Evolutionary conservation across 2,888 invertebrate species (phyloP).

Genomic region (Mimumesa dahlbomi): DNA sequence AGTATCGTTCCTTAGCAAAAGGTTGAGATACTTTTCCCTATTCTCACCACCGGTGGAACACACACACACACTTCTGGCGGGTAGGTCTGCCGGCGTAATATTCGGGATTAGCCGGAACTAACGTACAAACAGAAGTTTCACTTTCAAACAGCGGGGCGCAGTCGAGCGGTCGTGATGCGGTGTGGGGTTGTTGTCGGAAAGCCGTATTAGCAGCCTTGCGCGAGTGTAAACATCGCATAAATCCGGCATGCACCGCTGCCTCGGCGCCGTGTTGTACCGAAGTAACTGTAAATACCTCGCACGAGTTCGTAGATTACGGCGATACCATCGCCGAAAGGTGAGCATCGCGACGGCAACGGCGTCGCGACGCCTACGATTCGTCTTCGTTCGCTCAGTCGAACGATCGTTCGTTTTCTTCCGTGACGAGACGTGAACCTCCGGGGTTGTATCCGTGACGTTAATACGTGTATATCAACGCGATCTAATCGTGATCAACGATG

Average conservation of each 20-base stretch:
- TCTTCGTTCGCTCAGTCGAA: neutral
- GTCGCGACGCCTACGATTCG: neutral
- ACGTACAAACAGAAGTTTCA: constrained; percentile 78
- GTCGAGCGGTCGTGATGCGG: constrained; percentile 62
- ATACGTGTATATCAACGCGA: too few relatives aligned
- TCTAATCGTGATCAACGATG: too few relatives aligned
- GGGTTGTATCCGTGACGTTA: too few relatives aligned
- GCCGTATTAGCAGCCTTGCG: constrained; percentile 77
- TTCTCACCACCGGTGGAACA: constrained; percentile 14
- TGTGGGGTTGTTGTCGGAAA: constrained; percentile 71
- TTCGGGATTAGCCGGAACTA: constrained; percentile 76
- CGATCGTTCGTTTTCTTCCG: too few relatives aligned
- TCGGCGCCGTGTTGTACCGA: constrained; percentile 38
- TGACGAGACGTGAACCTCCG: too few relatives aligned
- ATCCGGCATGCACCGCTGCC: constrained; percentile 66
- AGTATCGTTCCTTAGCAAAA: constrained; percentile 18
- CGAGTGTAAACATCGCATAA: constrained; percentile 77
- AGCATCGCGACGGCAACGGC: constrained; percentile 42
- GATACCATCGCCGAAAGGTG: constrained; percentile 57
- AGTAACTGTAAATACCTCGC: constrained; percentile 66
- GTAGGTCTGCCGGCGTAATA: constrained; percentile 67
- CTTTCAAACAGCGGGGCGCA: constrained; percentile 73
- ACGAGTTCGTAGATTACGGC: constrained; percentile 64
- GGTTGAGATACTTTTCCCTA: constrained; percentile 2
- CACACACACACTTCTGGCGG: constrained; percentile 20